These are phyloP conservation scores for Neotoxoptera formosana DNA, from an alignment of 1,140 invertebrate genomes.

Conservation along the genomic window DNA sequence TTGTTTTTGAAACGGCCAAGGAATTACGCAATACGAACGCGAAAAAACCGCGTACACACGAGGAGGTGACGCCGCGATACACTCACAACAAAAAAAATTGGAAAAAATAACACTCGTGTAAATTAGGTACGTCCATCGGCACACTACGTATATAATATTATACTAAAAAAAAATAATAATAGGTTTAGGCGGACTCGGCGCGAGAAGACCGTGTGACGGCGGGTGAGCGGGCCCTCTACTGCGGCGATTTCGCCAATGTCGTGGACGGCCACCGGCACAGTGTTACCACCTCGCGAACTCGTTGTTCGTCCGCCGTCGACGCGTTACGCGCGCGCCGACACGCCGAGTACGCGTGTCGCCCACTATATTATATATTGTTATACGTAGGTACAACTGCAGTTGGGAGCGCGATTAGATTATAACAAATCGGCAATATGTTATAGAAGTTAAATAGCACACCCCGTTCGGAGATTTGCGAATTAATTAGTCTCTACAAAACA, in stretches of 20 bases:
- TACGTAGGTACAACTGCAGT: background rate
- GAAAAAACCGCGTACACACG: background rate
- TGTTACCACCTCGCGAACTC: slow-evolving; percentile 1
- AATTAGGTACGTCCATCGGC: background rate
- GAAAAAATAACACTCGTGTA: background rate
- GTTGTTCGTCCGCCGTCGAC: background rate
- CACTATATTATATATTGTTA: too few species aligned
- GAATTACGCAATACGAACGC: background rate
- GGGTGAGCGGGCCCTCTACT: background rate
- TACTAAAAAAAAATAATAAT: too few species aligned
- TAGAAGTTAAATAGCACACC: background rate
- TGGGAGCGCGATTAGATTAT: background rate
- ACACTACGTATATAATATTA: background rate
- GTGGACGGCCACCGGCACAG: background rate
- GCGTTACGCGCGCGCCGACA: background rate
- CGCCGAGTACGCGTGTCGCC: slow-evolving; percentile 6
- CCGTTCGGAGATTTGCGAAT: background rate
- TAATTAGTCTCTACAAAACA: background rate
- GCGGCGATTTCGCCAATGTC: slow-evolving; percentile 17
- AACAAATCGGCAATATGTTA: too few species aligned
- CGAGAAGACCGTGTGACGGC: background rate
- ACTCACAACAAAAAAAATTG: background rate
- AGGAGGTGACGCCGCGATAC: background rate
- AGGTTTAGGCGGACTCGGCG: background rate
- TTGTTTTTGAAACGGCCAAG: background rate